These are phyloP conservation scores for Notothenia rossii DNA, from an alignment of 2,113 vertebrate species.

Conservation along the genomic window DNA sequence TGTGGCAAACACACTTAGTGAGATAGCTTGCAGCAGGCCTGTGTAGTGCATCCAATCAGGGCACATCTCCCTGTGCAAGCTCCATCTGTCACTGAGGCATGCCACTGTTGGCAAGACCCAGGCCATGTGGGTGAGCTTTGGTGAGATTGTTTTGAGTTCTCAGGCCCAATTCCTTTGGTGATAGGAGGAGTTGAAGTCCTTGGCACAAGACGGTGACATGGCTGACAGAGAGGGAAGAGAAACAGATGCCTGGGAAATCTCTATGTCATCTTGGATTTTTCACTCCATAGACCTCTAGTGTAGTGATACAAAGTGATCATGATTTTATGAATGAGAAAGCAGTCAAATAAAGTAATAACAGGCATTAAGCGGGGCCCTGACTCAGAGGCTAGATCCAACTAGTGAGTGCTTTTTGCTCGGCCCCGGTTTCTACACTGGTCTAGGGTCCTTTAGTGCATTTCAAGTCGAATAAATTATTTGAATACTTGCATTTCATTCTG, in stretches of 20 bases:
- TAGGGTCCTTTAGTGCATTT: no score
- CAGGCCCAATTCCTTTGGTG: constrained; percentile 41
- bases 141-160: constrained; percentile 51
- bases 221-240: constrained; percentile 39
- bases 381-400: no score
- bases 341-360: not conserved
- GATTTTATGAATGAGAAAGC: constrained; percentile 8
- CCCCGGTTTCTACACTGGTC: no score
- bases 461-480: no score
- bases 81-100: constrained; percentile 74
- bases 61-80: constrained; percentile 52
- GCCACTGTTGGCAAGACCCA: constrained; percentile 64
- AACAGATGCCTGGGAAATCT: constrained; percentile 63
- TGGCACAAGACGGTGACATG: constrained; percentile 50
- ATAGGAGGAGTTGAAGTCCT: constrained; percentile 50
- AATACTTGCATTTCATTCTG: not conserved
- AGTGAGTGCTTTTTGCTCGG: no score
- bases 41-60: constrained; percentile 58
- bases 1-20: constrained; percentile 26
- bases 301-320: constrained; percentile 18
- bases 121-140: constrained; percentile 59
- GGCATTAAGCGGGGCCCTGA: no score
- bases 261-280: constrained; percentile 46
- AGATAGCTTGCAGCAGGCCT: constrained; percentile 52
- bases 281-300: constrained; percentile 19